Percentiles rank a stretch among this genome's conserved stretches.
Evolutionary conservation across 2,113 vertebrate species (phyloP).

Genomic region (Rhizomys pruinosus): DNA sequence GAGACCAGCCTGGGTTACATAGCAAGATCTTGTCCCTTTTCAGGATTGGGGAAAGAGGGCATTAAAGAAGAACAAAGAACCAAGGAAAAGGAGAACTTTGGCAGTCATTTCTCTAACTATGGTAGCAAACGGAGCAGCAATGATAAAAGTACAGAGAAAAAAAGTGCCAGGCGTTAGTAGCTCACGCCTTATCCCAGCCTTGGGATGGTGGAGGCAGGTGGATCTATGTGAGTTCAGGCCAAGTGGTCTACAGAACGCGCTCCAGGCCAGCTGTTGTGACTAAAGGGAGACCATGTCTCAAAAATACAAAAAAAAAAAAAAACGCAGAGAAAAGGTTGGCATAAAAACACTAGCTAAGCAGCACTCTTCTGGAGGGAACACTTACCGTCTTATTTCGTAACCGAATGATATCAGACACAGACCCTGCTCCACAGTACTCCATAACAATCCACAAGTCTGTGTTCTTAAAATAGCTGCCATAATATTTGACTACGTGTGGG

Average conservation of each 20-base stretch:
- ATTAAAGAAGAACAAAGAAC: neutral
- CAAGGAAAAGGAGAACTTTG: neutral
- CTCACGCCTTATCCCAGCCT: too few species aligned
- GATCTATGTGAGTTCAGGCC: too few species aligned
- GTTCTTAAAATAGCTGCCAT: conserved; percentile 98
- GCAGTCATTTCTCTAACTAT: neutral
- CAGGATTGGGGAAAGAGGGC: too few species aligned
- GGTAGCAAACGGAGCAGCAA: neutral
- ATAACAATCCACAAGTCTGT: conserved; percentile 98
- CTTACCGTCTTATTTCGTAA: conserved; percentile 95
- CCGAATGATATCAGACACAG: conserved; percentile 96
- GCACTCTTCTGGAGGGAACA: conserved; percentile 21
- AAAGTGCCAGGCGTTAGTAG: too few species aligned
- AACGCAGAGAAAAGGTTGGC: neutral
- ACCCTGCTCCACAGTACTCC: conserved; percentile 97
- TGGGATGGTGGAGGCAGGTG: too few species aligned
- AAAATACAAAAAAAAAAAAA: too few species aligned
- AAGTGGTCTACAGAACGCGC: too few species aligned
- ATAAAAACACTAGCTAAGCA: neutral
- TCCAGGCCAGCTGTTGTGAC: too few species aligned
- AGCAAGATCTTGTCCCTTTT: neutral
- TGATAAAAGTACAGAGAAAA: too few species aligned
- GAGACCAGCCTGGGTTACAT: too few species aligned
- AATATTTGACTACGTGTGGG: conserved; percentile 94
- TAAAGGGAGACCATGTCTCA: too few species aligned